Conservation (phyloP, 30 jellyfish, hydroid and myxozoan species). For the Pelagia noctiluca region DNA sequence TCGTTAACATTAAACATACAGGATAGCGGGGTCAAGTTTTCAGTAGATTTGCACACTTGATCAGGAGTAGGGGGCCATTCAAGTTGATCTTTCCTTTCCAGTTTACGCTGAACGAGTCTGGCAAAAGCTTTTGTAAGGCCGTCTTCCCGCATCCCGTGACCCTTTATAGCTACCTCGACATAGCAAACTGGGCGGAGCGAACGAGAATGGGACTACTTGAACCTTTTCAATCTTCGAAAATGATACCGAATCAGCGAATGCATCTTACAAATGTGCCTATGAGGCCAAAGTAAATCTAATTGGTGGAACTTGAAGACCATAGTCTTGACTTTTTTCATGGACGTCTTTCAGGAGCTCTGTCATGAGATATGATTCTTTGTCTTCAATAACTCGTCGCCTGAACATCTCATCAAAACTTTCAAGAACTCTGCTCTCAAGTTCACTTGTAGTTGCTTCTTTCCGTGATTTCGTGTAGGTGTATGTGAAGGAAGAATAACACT, state of each 20-base stretch:
- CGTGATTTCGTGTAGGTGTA: not conserved
- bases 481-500: not conserved
- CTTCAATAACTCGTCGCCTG: slow-evolving; percentile 3
- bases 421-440: slow-evolving; percentile 8
- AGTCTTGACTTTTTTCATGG: slow-evolving; percentile 2
- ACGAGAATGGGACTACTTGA: not conserved
- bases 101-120: slow-evolving; percentile 20
- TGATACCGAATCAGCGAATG: slow-evolving; percentile 9
- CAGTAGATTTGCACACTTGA: slow-evolving; percentile 1
- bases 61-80: slow-evolving; percentile 28
- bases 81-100: slow-evolving; percentile 12
- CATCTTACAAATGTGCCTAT: slow-evolving; percentile 16
- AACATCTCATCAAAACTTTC: too few relatives aligned
- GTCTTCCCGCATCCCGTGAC: too few relatives aligned
- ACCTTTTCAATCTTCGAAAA: slow-evolving; percentile 11
- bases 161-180: slow-evolving; percentile 3
- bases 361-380: slow-evolving; percentile 33
- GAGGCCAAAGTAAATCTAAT: not conserved
- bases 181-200: not conserved
- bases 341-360: slow-evolving; percentile 16
- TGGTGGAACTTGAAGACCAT: slow-evolving; percentile 33
- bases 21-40: slow-evolving; percentile 32
- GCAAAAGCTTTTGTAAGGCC: not conserved
- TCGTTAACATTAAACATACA: slow-evolving; percentile 23
- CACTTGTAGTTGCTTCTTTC: not conserved